Evolutionary conservation across 2,888 invertebrate species (phyloP).

Genomic region (Minunthozetes semirufus): DNA sequence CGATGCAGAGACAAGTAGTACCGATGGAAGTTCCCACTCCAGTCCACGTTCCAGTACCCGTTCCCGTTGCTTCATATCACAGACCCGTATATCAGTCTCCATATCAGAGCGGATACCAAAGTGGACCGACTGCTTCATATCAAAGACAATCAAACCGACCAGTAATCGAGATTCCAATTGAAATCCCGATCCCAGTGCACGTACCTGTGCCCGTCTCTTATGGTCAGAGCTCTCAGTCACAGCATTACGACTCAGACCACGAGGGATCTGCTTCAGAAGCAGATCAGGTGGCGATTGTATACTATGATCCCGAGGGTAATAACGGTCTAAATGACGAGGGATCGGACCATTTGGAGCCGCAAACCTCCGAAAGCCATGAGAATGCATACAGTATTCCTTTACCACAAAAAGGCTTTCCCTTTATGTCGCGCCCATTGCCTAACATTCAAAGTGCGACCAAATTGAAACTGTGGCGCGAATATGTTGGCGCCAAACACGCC

Average conservation of each 20-base stretch:
- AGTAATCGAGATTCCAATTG: slow-evolving; percentile 34
- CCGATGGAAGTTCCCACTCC: slow-evolving; percentile 6
- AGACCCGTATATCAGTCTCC: slow-evolving; percentile 26
- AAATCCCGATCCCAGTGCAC: slow-evolving; percentile 31
- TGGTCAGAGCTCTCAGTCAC: slow-evolving; percentile 2
- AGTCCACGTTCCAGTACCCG: slow-evolving; percentile 32
- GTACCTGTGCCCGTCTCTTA: slow-evolving; percentile 28
- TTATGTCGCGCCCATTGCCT: slow-evolving; percentile 15
- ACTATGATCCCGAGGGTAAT: slow-evolving; percentile 32
- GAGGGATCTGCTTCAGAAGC: slow-evolving; percentile 33
- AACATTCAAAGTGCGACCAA: slow-evolving; percentile 27
- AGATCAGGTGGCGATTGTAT: slow-evolving; percentile 32
- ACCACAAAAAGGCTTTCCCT: not conserved
- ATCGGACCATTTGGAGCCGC: slow-evolving; percentile 29
- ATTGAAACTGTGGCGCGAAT: slow-evolving; percentile 36
- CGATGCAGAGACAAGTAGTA: slow-evolving; percentile 14
- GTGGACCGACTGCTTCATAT: slow-evolving; percentile 10
- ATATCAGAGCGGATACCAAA: not conserved
- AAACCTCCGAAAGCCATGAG: slow-evolving; percentile 29
- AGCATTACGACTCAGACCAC: slow-evolving; percentile 10
- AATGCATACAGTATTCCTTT: not conserved
- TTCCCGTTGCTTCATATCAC: slow-evolving; percentile 11
- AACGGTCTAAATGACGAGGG: slow-evolving; percentile 12
- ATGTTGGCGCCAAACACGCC: slow-evolving; percentile 35
- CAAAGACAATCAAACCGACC: slow-evolving; percentile 23